Percentiles rank a stretch among this genome's conserved stretches.
Conservation (phyloP, 2,888 invertebrate species). For the Orthosia cruda region DNA sequence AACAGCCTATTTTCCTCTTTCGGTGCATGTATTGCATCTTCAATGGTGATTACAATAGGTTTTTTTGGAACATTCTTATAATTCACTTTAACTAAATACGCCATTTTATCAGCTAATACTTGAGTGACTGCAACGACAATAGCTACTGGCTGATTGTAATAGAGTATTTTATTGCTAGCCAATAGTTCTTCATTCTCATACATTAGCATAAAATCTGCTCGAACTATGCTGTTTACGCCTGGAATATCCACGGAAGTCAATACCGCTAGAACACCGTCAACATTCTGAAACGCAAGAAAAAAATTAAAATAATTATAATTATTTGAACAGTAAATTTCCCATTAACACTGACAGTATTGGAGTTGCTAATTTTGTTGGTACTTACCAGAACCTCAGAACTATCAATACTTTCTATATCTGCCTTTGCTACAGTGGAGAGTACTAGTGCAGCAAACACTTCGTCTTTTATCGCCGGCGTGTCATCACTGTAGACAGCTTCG, state of each 20-base stretch:
- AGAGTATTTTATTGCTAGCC: conserved; percentile 89
- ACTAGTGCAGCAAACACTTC: too few species aligned
- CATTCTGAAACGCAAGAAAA: conserved; percentile 77
- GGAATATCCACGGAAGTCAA: conserved; percentile 93
- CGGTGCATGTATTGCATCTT: conserved; percentile 85
- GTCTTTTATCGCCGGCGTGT: too few species aligned
- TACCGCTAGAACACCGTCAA: conserved; percentile 93
- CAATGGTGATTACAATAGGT: conserved; percentile 81
- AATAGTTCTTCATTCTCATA: conserved; percentile 86
- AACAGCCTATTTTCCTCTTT: conserved; percentile 75
- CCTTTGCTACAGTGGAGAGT: conserved; percentile 79
- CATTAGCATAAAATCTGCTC: conserved; percentile 68
- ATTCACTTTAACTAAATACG: conserved; percentile 89
- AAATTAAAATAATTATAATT: neutral
- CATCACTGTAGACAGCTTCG: too few species aligned
- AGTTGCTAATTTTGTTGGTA: conserved; percentile 23
- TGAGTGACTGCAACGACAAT: conserved; percentile 93
- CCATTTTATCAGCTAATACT: too few species aligned
- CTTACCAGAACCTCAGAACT: conserved; percentile 87
- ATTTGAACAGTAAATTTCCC: neutral
- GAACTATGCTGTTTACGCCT: conserved; percentile 88
- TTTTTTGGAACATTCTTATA: conserved; percentile 85
- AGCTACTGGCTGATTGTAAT: conserved; percentile 94
- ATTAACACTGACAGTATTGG: neutral
- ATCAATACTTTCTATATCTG: conserved; percentile 90